A percentile compares a stretch with the other conserved stretches of the same genome.
phyloP scores from a whole-genome alignment of 2,888 invertebrate species.

The Ellobium chinense region DNA sequence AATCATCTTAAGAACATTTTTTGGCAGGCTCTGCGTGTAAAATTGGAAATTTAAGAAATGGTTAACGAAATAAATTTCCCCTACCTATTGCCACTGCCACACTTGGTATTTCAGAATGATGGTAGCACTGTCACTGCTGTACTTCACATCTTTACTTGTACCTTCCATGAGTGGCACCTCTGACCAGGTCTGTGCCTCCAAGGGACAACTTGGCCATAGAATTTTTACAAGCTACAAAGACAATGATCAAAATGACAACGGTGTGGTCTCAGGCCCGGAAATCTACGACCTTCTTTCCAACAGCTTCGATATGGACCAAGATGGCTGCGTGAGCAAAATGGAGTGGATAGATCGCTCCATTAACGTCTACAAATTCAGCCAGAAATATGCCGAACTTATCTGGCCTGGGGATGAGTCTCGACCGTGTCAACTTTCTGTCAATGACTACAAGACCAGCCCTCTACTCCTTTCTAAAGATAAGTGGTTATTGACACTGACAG shows the following conservation, averaged over 20 bases:
- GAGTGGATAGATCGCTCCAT: neutral
- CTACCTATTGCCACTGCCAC: too few species aligned
- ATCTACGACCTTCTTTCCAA: neutral
- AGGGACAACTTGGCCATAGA: neutral
- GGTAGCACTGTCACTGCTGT: too few species aligned
- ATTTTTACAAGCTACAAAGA: neutral
- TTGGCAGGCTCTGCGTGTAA: too few species aligned
- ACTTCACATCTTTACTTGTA: too few species aligned
- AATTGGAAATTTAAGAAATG: too few species aligned
- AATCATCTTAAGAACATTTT: too few species aligned
- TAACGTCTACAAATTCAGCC: neutral
- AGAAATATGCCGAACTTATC: neutral
- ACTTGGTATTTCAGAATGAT: too few species aligned
- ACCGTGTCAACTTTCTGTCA: neutral
- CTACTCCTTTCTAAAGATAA: neutral
- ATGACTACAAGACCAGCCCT: neutral
- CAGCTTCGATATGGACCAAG: neutral
- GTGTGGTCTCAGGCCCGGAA: neutral
- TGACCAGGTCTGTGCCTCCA: neutral
- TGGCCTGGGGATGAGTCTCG: neutral
- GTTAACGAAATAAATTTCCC: too few species aligned
- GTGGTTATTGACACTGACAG: too few species aligned
- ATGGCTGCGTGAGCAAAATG: neutral
- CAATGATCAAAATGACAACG: neutral
- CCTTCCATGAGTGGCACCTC: too few species aligned